phyloP scores from a whole-genome alignment of 2,797 vertebrate species.

The Lophotriccus pileatus region DNA sequence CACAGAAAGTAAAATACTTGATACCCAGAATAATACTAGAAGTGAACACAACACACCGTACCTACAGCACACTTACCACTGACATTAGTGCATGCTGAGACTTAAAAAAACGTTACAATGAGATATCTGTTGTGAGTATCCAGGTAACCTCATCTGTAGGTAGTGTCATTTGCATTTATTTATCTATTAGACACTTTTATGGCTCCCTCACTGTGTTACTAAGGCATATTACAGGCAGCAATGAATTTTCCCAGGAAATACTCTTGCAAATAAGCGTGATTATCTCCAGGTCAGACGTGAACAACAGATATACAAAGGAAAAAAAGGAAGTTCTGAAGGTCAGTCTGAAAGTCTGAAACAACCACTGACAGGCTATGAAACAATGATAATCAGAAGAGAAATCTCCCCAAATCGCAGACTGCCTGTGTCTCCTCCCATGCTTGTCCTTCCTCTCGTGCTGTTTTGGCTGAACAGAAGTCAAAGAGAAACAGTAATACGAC shows the following conservation, averaged over 20 bases:
- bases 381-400: background rate
- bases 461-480: background rate
- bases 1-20: background rate
- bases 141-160: background rate
- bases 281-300: background rate
- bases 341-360: background rate
- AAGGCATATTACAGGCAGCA: background rate
- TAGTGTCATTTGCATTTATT: background rate
- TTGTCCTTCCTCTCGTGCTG: background rate
- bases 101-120: background rate
- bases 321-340: background rate
- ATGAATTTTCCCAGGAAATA: background rate
- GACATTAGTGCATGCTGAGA: background rate
- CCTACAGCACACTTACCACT: background rate
- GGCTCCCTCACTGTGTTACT: background rate
- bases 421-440: background rate
- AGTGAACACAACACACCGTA: background rate
- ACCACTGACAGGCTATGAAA: background rate
- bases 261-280: background rate
- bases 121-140: background rate
- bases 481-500: background rate
- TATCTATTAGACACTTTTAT: background rate
- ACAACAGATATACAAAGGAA: background rate
- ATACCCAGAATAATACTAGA: background rate
- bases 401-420: background rate